Conservation (phyloP, 2,888 invertebrate species). For the Agriopis aurantiaria region DNA sequence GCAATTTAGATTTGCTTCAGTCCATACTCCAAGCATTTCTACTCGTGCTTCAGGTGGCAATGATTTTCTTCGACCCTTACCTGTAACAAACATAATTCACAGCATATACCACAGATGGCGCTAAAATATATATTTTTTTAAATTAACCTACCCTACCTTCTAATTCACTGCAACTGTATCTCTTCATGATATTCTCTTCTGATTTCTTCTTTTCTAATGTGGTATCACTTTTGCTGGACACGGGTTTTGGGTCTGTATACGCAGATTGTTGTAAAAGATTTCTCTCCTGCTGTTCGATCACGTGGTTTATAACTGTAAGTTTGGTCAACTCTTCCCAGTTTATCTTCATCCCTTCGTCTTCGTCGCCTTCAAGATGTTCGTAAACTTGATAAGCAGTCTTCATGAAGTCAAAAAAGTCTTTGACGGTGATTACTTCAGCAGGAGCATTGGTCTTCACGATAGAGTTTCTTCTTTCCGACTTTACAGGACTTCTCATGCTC, state of each 20-base stretch:
- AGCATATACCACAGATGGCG: slow-evolving; percentile 48
- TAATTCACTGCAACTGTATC: slow-evolving; percentile 75
- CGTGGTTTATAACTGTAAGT: slow-evolving; percentile 79
- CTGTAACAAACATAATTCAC: slow-evolving; percentile 50
- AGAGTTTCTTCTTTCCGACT: slow-evolving; percentile 63
- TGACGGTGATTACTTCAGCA: slow-evolving; percentile 89
- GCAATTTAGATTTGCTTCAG: slow-evolving; percentile 81
- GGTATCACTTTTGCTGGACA: slow-evolving; percentile 76
- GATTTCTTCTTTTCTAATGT: slow-evolving; percentile 62
- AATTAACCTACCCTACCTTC: slow-evolving; percentile 62
- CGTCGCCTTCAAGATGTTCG: slow-evolving; percentile 77
- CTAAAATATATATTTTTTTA: slow-evolving; percentile 3
- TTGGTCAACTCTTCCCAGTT: slow-evolving; percentile 84
- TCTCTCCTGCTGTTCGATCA: slow-evolving; percentile 79
- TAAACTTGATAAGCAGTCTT: slow-evolving; percentile 90
- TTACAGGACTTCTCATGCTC: slow-evolving; percentile 59
- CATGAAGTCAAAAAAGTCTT: slow-evolving; percentile 90
- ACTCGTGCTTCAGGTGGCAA: slow-evolving; percentile 71
- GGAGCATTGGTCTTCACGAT: slow-evolving; percentile 56
- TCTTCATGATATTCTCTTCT: slow-evolving; percentile 66
- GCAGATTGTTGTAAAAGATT: slow-evolving; percentile 73
- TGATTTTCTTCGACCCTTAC: slow-evolving; percentile 61
- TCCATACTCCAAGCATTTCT: slow-evolving; percentile 83
- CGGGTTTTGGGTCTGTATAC: slow-evolving; percentile 65
- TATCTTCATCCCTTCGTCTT: slow-evolving; percentile 76